phyloP scores from a whole-genome alignment of 2,113 vertebrate genomes.

The Choloepus hoffmanni region DNA sequence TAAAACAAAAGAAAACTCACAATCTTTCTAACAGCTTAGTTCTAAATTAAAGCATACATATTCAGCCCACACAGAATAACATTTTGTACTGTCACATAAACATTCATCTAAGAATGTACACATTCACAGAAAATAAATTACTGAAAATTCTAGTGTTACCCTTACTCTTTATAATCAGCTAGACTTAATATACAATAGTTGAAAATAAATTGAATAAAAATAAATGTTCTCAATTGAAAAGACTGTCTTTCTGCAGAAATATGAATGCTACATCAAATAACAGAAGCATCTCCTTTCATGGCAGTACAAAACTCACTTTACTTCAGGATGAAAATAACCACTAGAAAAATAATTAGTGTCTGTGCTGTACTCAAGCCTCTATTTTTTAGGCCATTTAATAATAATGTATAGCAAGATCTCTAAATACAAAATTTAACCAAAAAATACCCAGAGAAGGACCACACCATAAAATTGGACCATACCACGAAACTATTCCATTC shows the following conservation, averaged over 20 bases:
- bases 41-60: constrained; percentile 64
- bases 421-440: constrained; percentile 47
- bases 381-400: not conserved
- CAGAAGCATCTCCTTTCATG: not conserved
- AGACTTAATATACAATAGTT: not conserved
- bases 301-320: constrained; percentile 37
- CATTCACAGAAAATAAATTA: constrained; percentile 53
- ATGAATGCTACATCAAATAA: not conserved
- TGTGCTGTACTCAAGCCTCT: not conserved
- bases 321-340: not conserved
- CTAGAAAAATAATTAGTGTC: not conserved
- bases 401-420: not conserved
- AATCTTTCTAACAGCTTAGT: constrained; percentile 38
- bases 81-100: constrained; percentile 60
- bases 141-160: not conserved
- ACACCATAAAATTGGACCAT: not conserved
- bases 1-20: constrained; percentile 56
- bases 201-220: constrained; percentile 16
- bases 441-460: constrained; percentile 1
- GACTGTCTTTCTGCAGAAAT: constrained; percentile 23
- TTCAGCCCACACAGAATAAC: constrained; percentile 21
- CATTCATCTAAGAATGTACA: constrained; percentile 24
- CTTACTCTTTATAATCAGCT: constrained; percentile 11
- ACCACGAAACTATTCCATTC: not conserved
- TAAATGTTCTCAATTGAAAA: not conserved